These are phyloP conservation scores for Laterallus jamaicensis DNA, from an alignment of 2,113 vertebrate genomes.

Conservation along the genomic window DNA sequence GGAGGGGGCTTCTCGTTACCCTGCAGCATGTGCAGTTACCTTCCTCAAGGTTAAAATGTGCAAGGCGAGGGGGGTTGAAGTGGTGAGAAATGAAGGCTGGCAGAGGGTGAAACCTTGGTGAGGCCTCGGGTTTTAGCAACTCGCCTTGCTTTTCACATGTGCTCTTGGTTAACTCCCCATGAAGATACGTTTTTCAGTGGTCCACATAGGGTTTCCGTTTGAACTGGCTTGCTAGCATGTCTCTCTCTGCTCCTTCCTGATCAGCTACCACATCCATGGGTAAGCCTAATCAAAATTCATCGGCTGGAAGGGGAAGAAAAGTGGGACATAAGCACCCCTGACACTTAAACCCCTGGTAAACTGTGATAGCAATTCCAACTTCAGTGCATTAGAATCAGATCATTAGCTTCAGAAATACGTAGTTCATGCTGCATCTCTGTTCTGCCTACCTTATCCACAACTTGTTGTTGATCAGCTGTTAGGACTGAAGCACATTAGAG, in stretches of 20 bases:
- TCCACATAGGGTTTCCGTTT: background rate
- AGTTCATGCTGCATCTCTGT: background rate
- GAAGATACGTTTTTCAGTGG: background rate
- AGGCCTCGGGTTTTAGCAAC: background rate
- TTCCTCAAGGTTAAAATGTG: background rate
- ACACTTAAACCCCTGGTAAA: background rate
- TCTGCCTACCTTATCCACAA: background rate
- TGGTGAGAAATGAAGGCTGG: background rate
- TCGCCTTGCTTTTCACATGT: background rate
- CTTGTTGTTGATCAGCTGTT: background rate
- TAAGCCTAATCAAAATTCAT: background rate
- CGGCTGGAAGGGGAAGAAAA: background rate
- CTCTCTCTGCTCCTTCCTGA: background rate
- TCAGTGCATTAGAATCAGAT: background rate
- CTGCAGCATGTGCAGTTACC: accelerated
- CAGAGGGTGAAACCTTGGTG: background rate
- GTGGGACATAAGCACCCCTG: background rate
- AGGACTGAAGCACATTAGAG: background rate
- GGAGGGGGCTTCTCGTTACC: background rate
- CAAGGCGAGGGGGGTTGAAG: background rate
- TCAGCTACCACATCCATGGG: background rate
- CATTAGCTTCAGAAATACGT: background rate
- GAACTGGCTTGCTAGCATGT: background rate
- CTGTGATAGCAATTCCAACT: background rate
- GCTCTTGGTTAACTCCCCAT: background rate